phyloP scores from a whole-genome alignment of 2,888 invertebrate species.

The Calephelis perditalis region DNA sequence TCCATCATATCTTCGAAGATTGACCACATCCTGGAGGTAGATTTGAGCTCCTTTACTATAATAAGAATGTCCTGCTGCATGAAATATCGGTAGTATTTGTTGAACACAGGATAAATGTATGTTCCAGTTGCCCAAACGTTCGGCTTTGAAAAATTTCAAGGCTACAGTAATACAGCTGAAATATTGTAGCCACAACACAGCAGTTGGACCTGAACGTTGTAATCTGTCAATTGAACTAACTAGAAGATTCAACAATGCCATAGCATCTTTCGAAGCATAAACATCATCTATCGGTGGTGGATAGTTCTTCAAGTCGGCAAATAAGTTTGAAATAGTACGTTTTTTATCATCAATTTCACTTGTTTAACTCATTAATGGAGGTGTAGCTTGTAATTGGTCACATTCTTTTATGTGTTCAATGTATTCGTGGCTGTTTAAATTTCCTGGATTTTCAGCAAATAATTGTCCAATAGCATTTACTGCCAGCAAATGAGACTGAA shows the following conservation, averaged over 20 bases:
- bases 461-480: too few relatives aligned
- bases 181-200: background rate
- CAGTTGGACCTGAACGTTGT: background rate
- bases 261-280: too few relatives aligned
- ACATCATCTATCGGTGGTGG: background rate
- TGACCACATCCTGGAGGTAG: background rate
- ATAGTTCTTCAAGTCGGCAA: background rate
- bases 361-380: too few relatives aligned
- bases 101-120: background rate
- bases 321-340: background rate
- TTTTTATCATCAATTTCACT: background rate
- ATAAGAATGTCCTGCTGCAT: background rate
- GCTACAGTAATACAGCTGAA: background rate
- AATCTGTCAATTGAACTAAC: too few relatives aligned
- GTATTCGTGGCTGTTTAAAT: too few relatives aligned
- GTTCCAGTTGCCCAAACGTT: background rate
- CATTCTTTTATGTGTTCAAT: too few relatives aligned
- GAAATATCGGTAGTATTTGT: background rate
- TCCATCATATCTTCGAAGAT: background rate
- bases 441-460: too few relatives aligned
- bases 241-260: too few relatives aligned
- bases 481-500: too few relatives aligned
- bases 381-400: too few relatives aligned
- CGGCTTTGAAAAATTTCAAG: background rate
- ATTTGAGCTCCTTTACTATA: background rate